Evolutionary conservation across 2,113 vertebrate genomes (phyloP).

Genomic region (Hystrix brachyura): DNA sequence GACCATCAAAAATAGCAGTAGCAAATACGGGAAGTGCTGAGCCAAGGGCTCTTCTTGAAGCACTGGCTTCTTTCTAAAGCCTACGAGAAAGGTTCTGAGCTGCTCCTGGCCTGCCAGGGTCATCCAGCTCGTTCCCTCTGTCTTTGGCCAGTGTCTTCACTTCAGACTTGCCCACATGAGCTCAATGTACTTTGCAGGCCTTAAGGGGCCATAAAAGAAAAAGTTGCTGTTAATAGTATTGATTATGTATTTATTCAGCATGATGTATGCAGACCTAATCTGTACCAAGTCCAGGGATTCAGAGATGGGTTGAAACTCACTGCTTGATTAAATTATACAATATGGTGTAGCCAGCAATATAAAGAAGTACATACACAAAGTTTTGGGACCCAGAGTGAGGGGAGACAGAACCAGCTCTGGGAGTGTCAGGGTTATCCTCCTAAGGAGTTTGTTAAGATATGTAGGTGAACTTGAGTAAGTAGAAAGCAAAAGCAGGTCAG

Average conservation of each 20-base stretch:
- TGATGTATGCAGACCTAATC: not conserved
- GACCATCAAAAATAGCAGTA: constrained; percentile 68
- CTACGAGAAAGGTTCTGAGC: not conserved
- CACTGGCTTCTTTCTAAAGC: constrained; percentile 32
- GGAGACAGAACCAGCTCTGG: not conserved
- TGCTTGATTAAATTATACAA: not conserved
- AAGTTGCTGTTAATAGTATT: not conserved
- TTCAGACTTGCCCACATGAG: not conserved
- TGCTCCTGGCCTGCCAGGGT: not conserved
- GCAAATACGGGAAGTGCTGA: constrained; percentile 79
- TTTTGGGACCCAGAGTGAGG: not conserved
- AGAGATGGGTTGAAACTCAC: not conserved
- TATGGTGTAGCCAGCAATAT: fast-evolving
- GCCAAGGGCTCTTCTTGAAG: not conserved
- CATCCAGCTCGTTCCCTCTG: constrained; percentile 3
- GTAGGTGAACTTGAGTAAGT: not conserved
- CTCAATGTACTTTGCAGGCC: not conserved
- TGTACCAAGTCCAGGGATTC: not conserved
- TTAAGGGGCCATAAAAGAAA: not conserved
- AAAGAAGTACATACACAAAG: not conserved
- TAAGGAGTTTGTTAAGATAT: not conserved
- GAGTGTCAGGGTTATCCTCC: not conserved
- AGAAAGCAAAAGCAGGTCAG: not conserved
- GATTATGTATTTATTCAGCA: not conserved
- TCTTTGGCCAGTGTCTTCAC: not conserved